Conservation (phyloP, 2,113 vertebrate species). For the Oreotrochilus melanogaster region DNA sequence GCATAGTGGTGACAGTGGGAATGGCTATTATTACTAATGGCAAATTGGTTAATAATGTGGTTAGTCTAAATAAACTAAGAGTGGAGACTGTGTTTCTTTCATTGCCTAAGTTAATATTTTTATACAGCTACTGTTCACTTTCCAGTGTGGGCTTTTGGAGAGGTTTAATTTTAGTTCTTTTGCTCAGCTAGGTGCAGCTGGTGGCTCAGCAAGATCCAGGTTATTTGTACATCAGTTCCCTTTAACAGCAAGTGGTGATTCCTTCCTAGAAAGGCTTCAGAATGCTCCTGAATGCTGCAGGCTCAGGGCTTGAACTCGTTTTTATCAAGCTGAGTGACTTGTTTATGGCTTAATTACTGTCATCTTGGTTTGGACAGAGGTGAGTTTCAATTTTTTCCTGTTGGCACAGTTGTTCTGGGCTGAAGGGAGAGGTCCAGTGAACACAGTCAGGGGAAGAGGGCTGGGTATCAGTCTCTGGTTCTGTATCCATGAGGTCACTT, state of each 20-base stretch:
- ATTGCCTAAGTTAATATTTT: not conserved
- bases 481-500: not conserved
- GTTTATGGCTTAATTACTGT: not conserved
- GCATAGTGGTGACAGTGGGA: not conserved
- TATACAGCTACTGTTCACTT: not conserved
- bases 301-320: not conserved
- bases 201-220: not conserved
- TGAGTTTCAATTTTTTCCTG: not conserved
- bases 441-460: not conserved
- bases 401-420: not conserved
- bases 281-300: not conserved
- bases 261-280: not conserved
- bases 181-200: not conserved
- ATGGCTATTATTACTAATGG: not conserved
- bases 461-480: not conserved
- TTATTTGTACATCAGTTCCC: not conserved
- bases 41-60: conserved; percentile 5
- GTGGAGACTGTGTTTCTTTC: not conserved
- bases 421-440: not conserved
- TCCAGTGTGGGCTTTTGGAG: not conserved
- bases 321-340: not conserved
- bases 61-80: not conserved
- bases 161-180: not conserved
- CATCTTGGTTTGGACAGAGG: not conserved
- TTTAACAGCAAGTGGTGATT: not conserved